These are phyloP conservation scores for Temnothorax unifasciatus DNA, from an alignment of 2,888 invertebrate species.

Conservation along the genomic window DNA sequence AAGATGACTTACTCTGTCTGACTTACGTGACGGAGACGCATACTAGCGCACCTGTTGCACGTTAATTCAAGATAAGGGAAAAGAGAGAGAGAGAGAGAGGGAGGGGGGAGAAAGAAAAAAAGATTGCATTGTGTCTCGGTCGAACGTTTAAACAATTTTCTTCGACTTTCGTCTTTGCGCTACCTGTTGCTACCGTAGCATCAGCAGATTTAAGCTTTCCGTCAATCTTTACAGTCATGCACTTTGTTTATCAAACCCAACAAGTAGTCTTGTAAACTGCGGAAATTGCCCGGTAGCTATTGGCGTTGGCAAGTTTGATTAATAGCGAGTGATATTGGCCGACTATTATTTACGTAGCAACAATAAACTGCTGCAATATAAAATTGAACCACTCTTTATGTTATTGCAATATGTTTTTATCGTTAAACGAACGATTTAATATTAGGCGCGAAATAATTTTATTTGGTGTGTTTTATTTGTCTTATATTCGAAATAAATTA, in stretches of 20 bases:
- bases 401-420: background rate
- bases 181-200: constrained; percentile 76
- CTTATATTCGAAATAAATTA: background rate
- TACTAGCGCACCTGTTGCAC: constrained; percentile 81
- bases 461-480: too few relatives aligned
- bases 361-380: constrained; percentile 9
- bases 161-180: constrained; percentile 70
- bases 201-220: constrained; percentile 57
- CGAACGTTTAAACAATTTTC: constrained; percentile 82
- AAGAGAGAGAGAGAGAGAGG: constrained; percentile 31
- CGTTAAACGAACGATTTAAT: background rate
- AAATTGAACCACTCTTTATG: background rate
- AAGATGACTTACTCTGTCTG: constrained; percentile 71
- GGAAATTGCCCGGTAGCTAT: constrained; percentile 4
- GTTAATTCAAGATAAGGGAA: constrained; percentile 80
- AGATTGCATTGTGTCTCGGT: constrained; percentile 76
- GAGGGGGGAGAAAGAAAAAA: constrained; percentile 48
- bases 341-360: constrained; percentile 21
- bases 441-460: background rate
- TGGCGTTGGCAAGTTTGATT: constrained; percentile 18
- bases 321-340: constrained; percentile 11
- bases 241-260: constrained; percentile 32
- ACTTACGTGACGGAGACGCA: constrained; percentile 71
- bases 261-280: constrained; percentile 21
- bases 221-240: constrained; percentile 28